Base-by-base conservation (phyloP, 2,797 vertebrate genomes). In the Sebastes iracundus region DNA sequence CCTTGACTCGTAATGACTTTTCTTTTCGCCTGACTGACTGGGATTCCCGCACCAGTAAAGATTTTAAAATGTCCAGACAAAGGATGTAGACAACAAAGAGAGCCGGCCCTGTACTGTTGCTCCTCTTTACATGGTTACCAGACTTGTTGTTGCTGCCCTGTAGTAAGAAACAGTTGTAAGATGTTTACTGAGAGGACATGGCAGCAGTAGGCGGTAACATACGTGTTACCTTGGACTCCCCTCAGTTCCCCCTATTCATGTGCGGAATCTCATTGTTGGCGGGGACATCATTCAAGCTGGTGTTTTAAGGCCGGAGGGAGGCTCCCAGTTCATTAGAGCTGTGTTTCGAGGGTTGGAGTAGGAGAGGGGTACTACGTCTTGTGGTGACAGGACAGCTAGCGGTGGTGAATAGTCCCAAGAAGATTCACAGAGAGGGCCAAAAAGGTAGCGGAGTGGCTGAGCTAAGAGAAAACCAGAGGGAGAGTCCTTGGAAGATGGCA, bases 231-330 rank as follows among this genome's bases (percentile, higher is more conserved):
- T 95, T 88, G 92, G 92, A 94, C 93, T 94, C 93, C 92, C 74
- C 90, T 90, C 71, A 42, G 73, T 71, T 92, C 65, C 82, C 92
- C 69, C 94, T 93, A 95, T 88, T 93, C 92, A 93, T 90, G 91
- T 92, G 71, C 66, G 94, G 95, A 96, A 96, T 97, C 93, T 95
- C 93, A 70, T 95, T 96, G 93, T 95, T 94, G 90, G 78, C 27
- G 71, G 85, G 89, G 77, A 95, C 92, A 93, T 94, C 75, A 79
- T 94, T 95, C 94, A 96, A 87, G 87, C 92, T 93, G 91, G 88
- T 95, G 94, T 93, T 95, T 95, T 93, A 95, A 92, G 92, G 88
- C 91, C 76, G 32, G 87, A 90, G 86, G 90, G 93, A 92, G 94
- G 92, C 90, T 93, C 90, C 80, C 87, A 92, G 85, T 94, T 93